These are phyloP conservation scores for Chionodraco myersi DNA, from an alignment of 2,113 vertebrate species.

Conservation along the genomic window DNA sequence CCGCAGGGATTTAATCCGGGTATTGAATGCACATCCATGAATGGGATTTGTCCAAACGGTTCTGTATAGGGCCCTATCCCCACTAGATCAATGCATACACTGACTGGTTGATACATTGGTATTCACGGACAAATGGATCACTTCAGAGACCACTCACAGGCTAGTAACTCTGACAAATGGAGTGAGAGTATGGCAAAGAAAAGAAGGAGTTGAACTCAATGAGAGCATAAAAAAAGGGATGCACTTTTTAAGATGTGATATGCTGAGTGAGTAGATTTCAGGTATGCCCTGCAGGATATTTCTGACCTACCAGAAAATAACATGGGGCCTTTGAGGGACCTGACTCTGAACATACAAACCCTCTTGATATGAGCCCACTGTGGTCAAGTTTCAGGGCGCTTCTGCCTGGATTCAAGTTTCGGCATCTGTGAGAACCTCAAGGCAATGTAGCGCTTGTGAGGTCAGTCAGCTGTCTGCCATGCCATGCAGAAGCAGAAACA, in stretches of 20 bases:
- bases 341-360: slow-evolving; percentile 72
- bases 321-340: slow-evolving; percentile 76
- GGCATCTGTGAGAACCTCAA: slow-evolving; percentile 81
- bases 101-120: slow-evolving; percentile 80
- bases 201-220: slow-evolving; percentile 56
- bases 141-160: slow-evolving; percentile 73
- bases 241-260: slow-evolving; percentile 59
- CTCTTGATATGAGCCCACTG: not conserved
- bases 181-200: slow-evolving; percentile 42
- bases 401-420: slow-evolving; percentile 49
- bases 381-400: slow-evolving; percentile 66
- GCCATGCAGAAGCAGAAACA: slow-evolving; percentile 66
- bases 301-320: slow-evolving; percentile 80
- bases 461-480: slow-evolving; percentile 79
- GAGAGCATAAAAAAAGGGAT: slow-evolving; percentile 35
- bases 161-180: slow-evolving; percentile 79
- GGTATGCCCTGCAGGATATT: slow-evolving; percentile 70
- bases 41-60: slow-evolving; percentile 61
- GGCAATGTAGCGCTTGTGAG: slow-evolving; percentile 72
- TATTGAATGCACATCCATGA: slow-evolving; percentile 58
- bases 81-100: slow-evolving; percentile 71
- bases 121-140: slow-evolving; percentile 81
- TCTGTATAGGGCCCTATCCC: slow-evolving; percentile 45
- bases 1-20: slow-evolving; percentile 58
- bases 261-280: slow-evolving; percentile 65